Evolutionary conservation across 1,140 invertebrate genomes (phyloP), one percentile per base, ranked within the genome.

Genomic region (Ctenoplectra terminalis): DNA sequence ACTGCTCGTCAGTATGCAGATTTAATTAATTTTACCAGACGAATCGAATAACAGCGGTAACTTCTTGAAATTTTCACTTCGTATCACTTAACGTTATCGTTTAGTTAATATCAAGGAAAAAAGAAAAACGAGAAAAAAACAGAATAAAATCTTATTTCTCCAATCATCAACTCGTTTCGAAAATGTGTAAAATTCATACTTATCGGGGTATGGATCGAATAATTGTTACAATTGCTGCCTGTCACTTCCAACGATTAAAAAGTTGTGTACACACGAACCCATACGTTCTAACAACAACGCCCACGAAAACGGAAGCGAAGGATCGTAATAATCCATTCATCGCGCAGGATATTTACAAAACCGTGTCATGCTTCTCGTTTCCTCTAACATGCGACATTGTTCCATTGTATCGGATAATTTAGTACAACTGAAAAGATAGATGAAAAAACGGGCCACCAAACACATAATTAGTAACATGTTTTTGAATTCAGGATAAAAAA

Each of bases 291-390:
- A 20, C 40, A 66, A 58, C 54, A 15, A 4, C n/a, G 54, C 20
- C n/a, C 17, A 58, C 20, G 52, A 48, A 37, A 71, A 37, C 76
- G 76, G 76, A 79, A 79, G 66, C 70, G 0, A 54, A 40, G 7
- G 34, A 61, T 71, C 34, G 26, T 61, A 61, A 61, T 69, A 61
- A 79, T 50, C 66, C 29, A 50, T 71, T 71, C 23, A 60, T 11
- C 46, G 43, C 23, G 40, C 2, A 23, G 8, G 9, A 40, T 20
- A 70, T 69, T 69, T 77, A 71, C 29, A 60, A 78, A 78, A 70
- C 43, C 66, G 75, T 78, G 66, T 50, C 75, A 54, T 17, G 31
- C 43, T 52, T 17, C 31, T 40, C 43, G 1, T 34, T 48, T 48
- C 56, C 29, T 17, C 26, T 17, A 15, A 20, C 74, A 13, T 3